Conservation (phyloP, 2,113 vertebrate genomes). For the Dromas ardeola region DNA sequence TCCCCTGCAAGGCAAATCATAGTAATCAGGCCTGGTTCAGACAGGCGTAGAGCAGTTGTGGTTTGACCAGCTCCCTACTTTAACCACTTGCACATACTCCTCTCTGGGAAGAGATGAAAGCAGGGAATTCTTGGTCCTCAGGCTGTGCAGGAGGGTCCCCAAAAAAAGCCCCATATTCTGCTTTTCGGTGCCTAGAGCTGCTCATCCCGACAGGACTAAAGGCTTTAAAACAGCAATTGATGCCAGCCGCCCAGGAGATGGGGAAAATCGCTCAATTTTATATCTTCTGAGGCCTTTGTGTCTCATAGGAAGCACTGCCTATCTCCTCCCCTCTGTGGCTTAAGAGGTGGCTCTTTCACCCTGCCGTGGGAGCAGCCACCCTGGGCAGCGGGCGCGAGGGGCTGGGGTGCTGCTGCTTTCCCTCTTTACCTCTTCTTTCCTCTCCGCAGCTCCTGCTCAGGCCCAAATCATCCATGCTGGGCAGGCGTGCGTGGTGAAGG, state of each 20-base stretch:
- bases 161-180: not conserved
- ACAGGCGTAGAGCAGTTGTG: not conserved
- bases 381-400: not conserved
- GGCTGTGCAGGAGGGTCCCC: fast-evolving
- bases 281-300: not conserved
- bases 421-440: not conserved
- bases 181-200: not conserved
- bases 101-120: not conserved
- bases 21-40: not conserved
- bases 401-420: not conserved
- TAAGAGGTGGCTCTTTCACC: not conserved
- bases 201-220: not conserved
- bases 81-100: not conserved
- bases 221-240: not conserved
- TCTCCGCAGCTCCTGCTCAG: conserved; percentile 87
- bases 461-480: conserved; percentile 96
- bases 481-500: conserved; percentile 95
- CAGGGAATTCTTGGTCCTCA: not conserved
- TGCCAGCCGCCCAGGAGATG: not conserved
- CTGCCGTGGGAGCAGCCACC: not conserved
- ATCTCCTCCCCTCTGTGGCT: not conserved
- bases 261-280: not conserved
- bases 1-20: conserved; percentile 6
- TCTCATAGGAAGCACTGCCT: not conserved
- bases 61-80: not conserved